Evolutionary conservation across 2,797 vertebrate species (phyloP).

Genomic region (Chrosomus eos): DNA sequence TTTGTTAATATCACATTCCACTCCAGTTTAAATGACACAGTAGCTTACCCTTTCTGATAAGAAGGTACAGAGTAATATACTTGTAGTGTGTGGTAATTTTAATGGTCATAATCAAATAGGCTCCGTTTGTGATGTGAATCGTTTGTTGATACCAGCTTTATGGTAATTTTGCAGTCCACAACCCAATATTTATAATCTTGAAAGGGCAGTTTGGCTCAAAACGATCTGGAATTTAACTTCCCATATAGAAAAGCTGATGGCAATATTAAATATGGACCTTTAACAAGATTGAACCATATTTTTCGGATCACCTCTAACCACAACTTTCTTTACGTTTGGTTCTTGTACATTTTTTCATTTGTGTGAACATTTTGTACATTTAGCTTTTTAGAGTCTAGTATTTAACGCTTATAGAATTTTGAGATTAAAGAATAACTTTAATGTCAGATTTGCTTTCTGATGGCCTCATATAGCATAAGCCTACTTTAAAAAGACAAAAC

Average conservation of each 20-base stretch:
- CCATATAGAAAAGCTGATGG: background rate
- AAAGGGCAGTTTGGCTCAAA: constrained; percentile 2
- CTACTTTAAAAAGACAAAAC: background rate
- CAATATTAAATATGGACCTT: constrained; percentile 37
- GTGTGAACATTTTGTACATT: constrained; percentile 52
- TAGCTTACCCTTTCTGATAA: constrained; percentile 7
- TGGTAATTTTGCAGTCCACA: constrained; percentile 10
- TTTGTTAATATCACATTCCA: constrained; percentile 28
- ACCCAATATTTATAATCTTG: constrained; percentile 7
- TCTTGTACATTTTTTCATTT: constrained; percentile 33
- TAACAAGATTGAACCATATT: constrained; percentile 12
- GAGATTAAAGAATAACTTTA: too few species aligned
- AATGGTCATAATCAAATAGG: background rate
- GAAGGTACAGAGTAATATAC: constrained; percentile 6
- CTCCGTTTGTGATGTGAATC: background rate
- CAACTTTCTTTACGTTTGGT: constrained; percentile 32
- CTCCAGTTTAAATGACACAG: constrained; percentile 16
- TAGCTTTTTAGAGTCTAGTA: constrained; percentile 45
- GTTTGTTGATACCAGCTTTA: constrained; percentile 18
- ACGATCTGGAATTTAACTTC: background rate
- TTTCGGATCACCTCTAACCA: constrained; percentile 6
- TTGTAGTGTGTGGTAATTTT: constrained; percentile 8
- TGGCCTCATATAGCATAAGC: background rate
- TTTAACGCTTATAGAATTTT: constrained; percentile 51
- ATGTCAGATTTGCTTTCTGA: constrained; percentile 24